A percentile compares a stretch with the other conserved stretches of the same genome.
phyloP scores from a whole-genome alignment of 2,888 invertebrate genomes.

The Argyresthia goedartella region DNA sequence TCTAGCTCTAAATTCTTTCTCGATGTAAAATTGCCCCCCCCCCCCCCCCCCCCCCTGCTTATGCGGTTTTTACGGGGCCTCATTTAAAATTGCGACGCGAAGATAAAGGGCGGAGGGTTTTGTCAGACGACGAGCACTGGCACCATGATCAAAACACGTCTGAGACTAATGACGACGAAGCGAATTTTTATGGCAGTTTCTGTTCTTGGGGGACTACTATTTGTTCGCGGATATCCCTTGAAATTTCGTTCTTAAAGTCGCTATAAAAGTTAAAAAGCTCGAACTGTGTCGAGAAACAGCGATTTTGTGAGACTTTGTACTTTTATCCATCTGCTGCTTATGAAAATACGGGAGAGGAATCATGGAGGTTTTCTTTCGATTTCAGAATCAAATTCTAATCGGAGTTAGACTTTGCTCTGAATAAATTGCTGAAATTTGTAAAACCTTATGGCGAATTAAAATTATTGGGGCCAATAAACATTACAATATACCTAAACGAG shows the following conservation, averaged over 20 bases:
- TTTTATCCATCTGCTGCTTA: not conserved
- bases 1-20: too few species aligned
- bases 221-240: slow-evolving; percentile 47
- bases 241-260: slow-evolving; percentile 41
- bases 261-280: slow-evolving; percentile 38
- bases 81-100: slow-evolving; percentile 37
- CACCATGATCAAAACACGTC: slow-evolving; percentile 50
- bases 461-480: not conserved
- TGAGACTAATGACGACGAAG: slow-evolving; percentile 57
- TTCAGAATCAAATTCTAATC: too few species aligned
- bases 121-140: slow-evolving; percentile 13
- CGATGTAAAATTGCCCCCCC: too few species aligned
- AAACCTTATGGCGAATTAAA: too few species aligned
- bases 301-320: slow-evolving; percentile 24
- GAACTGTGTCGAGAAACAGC: slow-evolving; percentile 25
- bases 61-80: slow-evolving; percentile 23
- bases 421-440: too few species aligned
- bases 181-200: slow-evolving; percentile 58
- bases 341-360: not conserved
- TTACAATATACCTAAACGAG: not conserved
- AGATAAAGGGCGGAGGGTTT: slow-evolving; percentile 31
- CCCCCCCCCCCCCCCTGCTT: too few species aligned
- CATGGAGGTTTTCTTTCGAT: too few species aligned
- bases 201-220: slow-evolving; percentile 46
- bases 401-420: too few species aligned